A percentile compares a stretch with the other conserved stretches of the same genome.
Evolutionary conservation across 2,113 vertebrate genomes (phyloP).

Genomic region (Bufo gargarizans): DNA sequence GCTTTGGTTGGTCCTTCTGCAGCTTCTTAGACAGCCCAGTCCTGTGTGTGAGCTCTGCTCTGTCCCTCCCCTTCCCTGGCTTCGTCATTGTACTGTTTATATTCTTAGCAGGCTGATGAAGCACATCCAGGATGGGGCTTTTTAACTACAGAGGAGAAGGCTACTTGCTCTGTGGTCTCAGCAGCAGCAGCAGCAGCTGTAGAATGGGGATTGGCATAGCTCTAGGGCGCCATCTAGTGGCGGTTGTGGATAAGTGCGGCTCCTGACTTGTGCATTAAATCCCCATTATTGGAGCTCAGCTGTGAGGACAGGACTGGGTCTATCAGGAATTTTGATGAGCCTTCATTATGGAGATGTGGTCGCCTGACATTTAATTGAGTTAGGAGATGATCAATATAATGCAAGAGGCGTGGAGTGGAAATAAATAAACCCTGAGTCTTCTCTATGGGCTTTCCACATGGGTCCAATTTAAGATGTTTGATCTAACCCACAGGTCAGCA

Average conservation of each 20-base stretch:
- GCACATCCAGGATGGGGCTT: slow-evolving; percentile 32
- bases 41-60: not conserved
- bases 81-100: slow-evolving; percentile 40
- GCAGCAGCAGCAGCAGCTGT: no score
- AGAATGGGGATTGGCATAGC: not conserved
- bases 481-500: not conserved
- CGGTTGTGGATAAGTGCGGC: not conserved
- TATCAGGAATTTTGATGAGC: slow-evolving; percentile 22
- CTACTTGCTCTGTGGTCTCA: not conserved
- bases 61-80: slow-evolving; percentile 5
- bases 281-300: slow-evolving; percentile 25
- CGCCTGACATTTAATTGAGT: slow-evolving; percentile 26
- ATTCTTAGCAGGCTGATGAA: slow-evolving; percentile 44
- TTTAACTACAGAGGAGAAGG: slow-evolving; percentile 25
- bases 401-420: not conserved
- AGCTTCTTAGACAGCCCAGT: slow-evolving; percentile 6
- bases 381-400: not conserved
- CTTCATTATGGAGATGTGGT: slow-evolving; percentile 36
- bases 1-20: slow-evolving; percentile 31
- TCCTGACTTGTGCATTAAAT: not conserved
- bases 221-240: slow-evolving; percentile 46
- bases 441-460: not conserved
- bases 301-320: not conserved
- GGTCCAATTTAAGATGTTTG: not conserved
- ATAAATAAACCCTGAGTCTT: not conserved